phyloP scores from a whole-genome alignment of 64 coral and sea anemone genomes.

The Montipora cactus region DNA sequence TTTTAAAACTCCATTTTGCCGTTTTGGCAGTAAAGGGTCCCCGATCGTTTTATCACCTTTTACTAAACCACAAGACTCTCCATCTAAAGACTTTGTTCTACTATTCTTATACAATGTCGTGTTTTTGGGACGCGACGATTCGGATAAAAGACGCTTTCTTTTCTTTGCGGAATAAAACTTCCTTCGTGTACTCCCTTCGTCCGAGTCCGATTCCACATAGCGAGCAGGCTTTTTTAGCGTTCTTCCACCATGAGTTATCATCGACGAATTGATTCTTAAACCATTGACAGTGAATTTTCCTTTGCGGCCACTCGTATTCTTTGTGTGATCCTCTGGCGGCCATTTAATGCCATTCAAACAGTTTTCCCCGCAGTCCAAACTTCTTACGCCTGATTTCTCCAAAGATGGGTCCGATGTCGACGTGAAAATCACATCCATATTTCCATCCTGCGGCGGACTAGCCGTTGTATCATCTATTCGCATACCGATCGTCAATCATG shows the following conservation, averaged over 20 bases:
- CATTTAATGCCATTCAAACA: slow-evolving; percentile 99
- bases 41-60: slow-evolving; percentile 44
- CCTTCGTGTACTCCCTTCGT: slow-evolving; percentile 67
- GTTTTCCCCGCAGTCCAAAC: slow-evolving; percentile 82
- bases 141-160: slow-evolving; percentile 69
- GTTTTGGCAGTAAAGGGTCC: background rate
- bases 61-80: slow-evolving; percentile 51
- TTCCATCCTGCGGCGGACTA: slow-evolving; percentile 76
- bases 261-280: slow-evolving; percentile 69
- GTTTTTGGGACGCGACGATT: slow-evolving; percentile 48
- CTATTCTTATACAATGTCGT: slow-evolving; percentile 88
- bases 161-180: slow-evolving; percentile 60
- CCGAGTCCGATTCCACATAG: slow-evolving; percentile 88
- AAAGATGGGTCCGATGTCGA: slow-evolving; percentile 64
- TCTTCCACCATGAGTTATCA: slow-evolving; percentile 91
- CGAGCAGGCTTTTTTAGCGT: slow-evolving; percentile 83
- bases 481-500: slow-evolving; percentile 72
- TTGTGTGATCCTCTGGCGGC: slow-evolving; percentile 88
- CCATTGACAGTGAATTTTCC: slow-evolving; percentile 74
- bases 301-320: slow-evolving; percentile 72
- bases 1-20: slow-evolving; percentile 40
- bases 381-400: slow-evolving; percentile 43
- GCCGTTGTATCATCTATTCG: slow-evolving; percentile 72
- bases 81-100: slow-evolving; percentile 80
- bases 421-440: slow-evolving; percentile 57